Evolutionary conservation across 2,888 invertebrate species (phyloP).

Genomic region (Drosophila putrida): DNA sequence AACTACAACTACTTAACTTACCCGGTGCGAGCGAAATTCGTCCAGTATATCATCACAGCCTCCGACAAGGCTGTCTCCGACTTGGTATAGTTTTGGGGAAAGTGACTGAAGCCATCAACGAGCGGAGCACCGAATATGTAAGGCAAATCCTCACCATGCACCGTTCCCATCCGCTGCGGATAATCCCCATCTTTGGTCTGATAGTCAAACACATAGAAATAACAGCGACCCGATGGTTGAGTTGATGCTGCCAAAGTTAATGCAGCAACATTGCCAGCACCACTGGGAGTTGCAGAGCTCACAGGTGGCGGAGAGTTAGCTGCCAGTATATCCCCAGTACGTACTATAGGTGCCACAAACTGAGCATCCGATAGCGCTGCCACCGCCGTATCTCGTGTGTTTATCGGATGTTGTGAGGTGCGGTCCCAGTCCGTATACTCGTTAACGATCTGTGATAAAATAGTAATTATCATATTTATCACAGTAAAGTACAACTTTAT

Average conservation of each 20-base stretch:
- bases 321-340: slow-evolving; percentile 93
- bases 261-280: slow-evolving; percentile 77
- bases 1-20: slow-evolving; percentile 87
- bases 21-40: slow-evolving; percentile 96
- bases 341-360: slow-evolving; percentile 95
- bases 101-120: slow-evolving; percentile 92
- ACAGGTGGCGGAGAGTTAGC: slow-evolving; percentile 86
- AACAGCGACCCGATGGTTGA: slow-evolving; percentile 89
- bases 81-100: slow-evolving; percentile 95
- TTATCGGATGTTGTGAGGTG: slow-evolving; percentile 95
- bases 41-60: slow-evolving; percentile 94
- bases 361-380: slow-evolving; percentile 97
- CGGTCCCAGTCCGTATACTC: slow-evolving; percentile 99
- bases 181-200: slow-evolving; percentile 95
- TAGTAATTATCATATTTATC: too few relatives aligned
- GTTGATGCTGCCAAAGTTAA: slow-evolving; percentile 76
- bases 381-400: slow-evolving; percentile 94
- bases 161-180: slow-evolving; percentile 96
- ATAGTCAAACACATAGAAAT: slow-evolving; percentile 96
- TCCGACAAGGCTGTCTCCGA: slow-evolving; percentile 94
- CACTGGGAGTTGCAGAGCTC: slow-evolving; percentile 46
- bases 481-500: too few relatives aligned
- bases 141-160: slow-evolving; percentile 96
- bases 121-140: slow-evolving; percentile 96
- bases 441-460: slow-evolving; percentile 88